Percentiles rank a stretch among this genome's conserved stretches.
These are phyloP conservation scores for Meteorus cinctellus DNA, from an alignment of 2,888 invertebrate species.

Conservation along the genomic window DNA sequence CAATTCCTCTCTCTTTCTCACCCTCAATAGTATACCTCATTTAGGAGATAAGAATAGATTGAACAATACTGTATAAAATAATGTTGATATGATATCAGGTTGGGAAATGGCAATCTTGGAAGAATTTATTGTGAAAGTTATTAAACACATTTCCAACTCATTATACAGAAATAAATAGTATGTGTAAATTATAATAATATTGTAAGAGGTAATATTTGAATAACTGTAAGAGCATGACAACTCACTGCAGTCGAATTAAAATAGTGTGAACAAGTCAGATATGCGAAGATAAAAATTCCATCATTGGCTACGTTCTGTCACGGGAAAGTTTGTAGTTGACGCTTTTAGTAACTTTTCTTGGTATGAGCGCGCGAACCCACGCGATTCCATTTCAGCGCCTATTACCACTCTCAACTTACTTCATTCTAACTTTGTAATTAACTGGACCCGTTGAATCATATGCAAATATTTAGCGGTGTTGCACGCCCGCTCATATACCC, in stretches of 20 bases:
- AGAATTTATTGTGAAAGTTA: not conserved
- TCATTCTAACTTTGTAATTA: constrained; percentile 46
- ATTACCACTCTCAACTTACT: constrained; percentile 62
- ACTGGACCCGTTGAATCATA: constrained; percentile 48
- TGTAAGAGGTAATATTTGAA: not conserved
- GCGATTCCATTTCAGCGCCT: constrained; percentile 51
- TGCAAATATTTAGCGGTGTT: constrained; percentile 53
- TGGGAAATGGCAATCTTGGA: not conserved
- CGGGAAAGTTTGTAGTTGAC: constrained; percentile 64
- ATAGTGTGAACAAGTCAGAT: not conserved
- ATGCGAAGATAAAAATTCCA: not conserved
- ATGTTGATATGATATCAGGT: not conserved
- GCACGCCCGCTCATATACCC: constrained; percentile 7
- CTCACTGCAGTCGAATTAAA: not conserved
- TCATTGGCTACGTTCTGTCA: not conserved
- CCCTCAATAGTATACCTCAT: constrained; percentile 27
- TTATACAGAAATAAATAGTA: too few species aligned
- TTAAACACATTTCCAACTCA: too few species aligned
- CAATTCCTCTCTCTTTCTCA: not conserved
- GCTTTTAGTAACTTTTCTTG: constrained; percentile 60
- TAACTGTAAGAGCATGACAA: not conserved
- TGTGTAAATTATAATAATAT: too few species aligned
- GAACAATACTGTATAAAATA: not conserved
- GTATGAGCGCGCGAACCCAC: constrained; percentile 34
- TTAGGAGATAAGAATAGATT: constrained; percentile 1